Evolutionary conservation across 2,113 vertebrate genomes (phyloP).

Genomic region (Forbesichthys agassizii): DNA sequence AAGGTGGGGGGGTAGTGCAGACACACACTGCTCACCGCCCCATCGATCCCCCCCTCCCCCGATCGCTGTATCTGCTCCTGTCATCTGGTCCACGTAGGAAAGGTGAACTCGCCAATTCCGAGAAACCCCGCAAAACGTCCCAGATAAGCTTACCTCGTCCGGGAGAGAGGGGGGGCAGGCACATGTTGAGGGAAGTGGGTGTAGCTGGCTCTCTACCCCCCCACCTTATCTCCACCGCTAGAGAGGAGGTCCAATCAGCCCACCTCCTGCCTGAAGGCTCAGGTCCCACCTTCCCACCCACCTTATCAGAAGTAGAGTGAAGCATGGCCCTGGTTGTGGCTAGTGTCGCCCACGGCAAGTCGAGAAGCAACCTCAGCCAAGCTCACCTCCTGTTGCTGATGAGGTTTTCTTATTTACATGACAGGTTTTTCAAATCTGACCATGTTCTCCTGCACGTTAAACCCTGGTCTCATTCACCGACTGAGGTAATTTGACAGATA

Average conservation of each 20-base stretch:
- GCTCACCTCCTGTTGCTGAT: no score
- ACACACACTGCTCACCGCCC: no score
- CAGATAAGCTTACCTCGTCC: constrained; percentile 79
- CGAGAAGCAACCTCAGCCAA: no score
- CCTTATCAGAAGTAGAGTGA: constrained; percentile 71
- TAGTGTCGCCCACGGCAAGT: no score
- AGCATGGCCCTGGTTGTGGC: constrained; percentile 23
- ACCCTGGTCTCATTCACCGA: no score
- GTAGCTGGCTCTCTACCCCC: constrained; percentile 65
- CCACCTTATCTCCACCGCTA: constrained; percentile 61
- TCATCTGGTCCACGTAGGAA: constrained; percentile 73
- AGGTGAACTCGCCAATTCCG: constrained; percentile 82
- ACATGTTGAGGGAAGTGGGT: constrained; percentile 79
- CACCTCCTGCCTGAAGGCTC: constrained; percentile 33
- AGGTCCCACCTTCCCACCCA: constrained; percentile 18
- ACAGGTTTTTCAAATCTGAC: no score
- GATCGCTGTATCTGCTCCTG: constrained; percentile 69
- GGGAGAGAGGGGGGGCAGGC: constrained; percentile 57
- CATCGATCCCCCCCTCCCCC: neutral
- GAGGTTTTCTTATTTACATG: no score
- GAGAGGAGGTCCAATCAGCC: constrained; percentile 41
- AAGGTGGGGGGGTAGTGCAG: no score
- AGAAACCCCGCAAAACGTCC: constrained; percentile 70
- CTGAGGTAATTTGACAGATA: no score
- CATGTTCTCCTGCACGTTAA: no score